Evolutionary conservation across 2,113 vertebrate species (phyloP).

Genomic region (Halichoeres trimaculatus): DNA sequence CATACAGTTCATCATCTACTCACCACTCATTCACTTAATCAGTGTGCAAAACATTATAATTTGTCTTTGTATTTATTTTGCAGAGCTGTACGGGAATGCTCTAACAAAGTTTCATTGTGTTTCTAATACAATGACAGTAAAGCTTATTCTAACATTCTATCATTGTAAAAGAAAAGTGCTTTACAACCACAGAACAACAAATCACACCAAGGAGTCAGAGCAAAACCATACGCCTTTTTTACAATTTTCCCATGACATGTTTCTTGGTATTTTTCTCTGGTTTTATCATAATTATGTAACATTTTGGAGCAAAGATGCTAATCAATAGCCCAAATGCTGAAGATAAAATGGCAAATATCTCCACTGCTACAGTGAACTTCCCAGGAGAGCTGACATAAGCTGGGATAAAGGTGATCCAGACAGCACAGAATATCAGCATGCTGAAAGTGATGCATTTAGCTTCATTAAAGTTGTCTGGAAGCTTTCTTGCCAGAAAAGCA

Average conservation of each 20-base stretch:
- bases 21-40: too few relatives aligned
- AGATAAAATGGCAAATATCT: constrained; percentile 84
- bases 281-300: constrained; percentile 81
- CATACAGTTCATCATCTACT: too few relatives aligned
- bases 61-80: too few relatives aligned
- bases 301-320: constrained; percentile 81
- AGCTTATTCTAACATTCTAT: too few relatives aligned
- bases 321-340: constrained; percentile 77
- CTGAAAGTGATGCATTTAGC: constrained; percentile 84
- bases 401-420: constrained; percentile 84
- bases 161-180: too few relatives aligned
- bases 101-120: too few relatives aligned
- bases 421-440: constrained; percentile 84
- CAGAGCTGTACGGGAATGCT: too few relatives aligned
- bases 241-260: constrained; percentile 50
- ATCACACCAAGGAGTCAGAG: too few relatives aligned
- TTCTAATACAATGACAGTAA: too few relatives aligned
- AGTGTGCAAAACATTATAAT: too few relatives aligned
- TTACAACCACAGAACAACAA: too few relatives aligned
- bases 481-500: constrained; percentile 80
- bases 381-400: constrained; percentile 84
- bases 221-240: background rate
- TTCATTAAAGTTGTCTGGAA: constrained; percentile 84
- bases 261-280: constrained; percentile 81
- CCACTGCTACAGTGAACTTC: constrained; percentile 82